Percentiles rank a stretch among this genome's conserved stretches.
Evolutionary conservation across 53 echinoderm and acorn worm species (phyloP).

Genomic region (Apostichopus leukothele): DNA sequence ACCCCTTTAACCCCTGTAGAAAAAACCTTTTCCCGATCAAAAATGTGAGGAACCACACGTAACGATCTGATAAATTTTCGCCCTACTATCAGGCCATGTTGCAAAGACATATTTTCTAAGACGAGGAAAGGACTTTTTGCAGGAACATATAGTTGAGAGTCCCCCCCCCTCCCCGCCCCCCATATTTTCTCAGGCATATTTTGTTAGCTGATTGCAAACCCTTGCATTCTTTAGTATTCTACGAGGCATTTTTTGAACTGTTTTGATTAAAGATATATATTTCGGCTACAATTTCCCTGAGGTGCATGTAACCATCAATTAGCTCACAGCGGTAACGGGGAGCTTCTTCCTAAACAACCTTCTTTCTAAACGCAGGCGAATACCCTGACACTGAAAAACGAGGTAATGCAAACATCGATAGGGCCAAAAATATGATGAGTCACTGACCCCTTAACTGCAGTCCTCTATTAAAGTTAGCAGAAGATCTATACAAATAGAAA

Average conservation of each 20-base stretch:
- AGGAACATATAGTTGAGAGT: too few species aligned
- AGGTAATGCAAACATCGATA: conserved; percentile 12
- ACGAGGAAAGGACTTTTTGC: too few species aligned
- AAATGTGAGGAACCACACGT: too few species aligned
- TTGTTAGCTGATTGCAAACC: background rate
- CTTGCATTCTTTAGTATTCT: background rate
- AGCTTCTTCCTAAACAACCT: background rate
- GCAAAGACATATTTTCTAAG: too few species aligned
- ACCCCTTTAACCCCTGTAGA: too few species aligned
- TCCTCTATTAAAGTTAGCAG: too few species aligned
- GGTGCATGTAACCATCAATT: background rate
- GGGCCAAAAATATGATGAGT: conserved; percentile 19
- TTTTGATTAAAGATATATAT: background rate
- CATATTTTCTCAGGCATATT: too few species aligned
- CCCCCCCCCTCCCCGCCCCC: too few species aligned
- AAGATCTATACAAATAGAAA: too few species aligned
- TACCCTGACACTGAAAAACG: conserved; percentile 11
- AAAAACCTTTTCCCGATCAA: too few species aligned
- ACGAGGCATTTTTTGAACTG: background rate
- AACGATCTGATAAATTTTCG: too few species aligned
- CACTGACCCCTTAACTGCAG: background rate
- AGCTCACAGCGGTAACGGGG: background rate
- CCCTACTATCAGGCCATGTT: too few species aligned
- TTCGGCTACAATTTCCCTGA: background rate
- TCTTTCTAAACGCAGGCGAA: background rate